Conservation (phyloP, 2,888 invertebrate species). For the Conomelus anceps region DNA sequence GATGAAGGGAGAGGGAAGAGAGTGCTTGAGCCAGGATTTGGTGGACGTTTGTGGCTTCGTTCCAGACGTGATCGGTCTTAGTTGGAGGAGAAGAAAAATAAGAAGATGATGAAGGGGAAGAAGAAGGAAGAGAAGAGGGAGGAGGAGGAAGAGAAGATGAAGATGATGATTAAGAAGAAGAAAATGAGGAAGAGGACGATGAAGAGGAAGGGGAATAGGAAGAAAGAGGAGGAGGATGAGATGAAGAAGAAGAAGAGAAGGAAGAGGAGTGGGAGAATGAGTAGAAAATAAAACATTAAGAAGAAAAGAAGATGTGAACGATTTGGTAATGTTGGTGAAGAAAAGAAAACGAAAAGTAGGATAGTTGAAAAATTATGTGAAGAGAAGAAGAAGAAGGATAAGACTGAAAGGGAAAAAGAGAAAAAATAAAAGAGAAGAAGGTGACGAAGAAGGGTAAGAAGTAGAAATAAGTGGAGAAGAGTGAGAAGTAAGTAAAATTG, state of each 20-base stretch:
- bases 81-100: no score
- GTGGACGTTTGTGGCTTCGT: no score
- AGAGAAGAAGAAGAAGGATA: not conserved
- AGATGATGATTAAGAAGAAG: not conserved
- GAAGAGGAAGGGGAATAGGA: not conserved
- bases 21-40: no score
- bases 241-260: not conserved
- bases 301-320: no score
- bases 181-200: not conserved
- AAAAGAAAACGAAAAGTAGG: no score
- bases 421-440: no score
- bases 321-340: no score
- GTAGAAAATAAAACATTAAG: no score
- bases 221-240: not conserved
- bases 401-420: not conserved
- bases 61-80: no score
- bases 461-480: not conserved
- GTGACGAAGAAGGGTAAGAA: not conserved
- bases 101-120: no score
- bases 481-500: not conserved
- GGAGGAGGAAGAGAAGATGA: not conserved
- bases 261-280: no score
- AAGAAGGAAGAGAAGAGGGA: not conserved
- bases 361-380: not conserved
- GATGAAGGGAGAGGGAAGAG: no score